Conservation (phyloP, 23 tunicate species). For the Halocynthia roretzi region DNA sequence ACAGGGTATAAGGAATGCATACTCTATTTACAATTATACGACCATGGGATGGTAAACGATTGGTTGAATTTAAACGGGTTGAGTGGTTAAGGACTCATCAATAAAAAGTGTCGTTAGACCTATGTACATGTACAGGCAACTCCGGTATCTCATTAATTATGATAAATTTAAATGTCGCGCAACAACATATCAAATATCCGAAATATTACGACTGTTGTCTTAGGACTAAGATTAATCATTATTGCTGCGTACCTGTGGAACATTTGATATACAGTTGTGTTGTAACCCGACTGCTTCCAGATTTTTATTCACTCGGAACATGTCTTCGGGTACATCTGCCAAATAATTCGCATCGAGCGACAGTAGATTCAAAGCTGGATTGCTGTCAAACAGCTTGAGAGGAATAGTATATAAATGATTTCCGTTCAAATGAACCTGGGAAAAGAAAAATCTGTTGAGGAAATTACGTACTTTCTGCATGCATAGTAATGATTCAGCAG, state of each 20-base stretch:
- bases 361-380: constrained; percentile 7
- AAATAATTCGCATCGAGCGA: constrained; percentile 15
- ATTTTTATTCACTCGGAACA: constrained; percentile 2
- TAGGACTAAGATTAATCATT: not conserved
- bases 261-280: constrained; percentile 15
- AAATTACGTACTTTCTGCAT: no score
- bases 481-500: no score
- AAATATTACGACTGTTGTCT: no score
- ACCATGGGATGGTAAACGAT: no score
- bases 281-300: constrained; percentile 22
- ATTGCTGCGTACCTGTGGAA: constrained; percentile 5
- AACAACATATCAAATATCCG: no score
- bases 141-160: no score
- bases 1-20: no score
- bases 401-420: not conserved
- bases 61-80: no score
- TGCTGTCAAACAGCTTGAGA: constrained; percentile 4
- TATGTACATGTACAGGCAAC: no score
- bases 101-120: no score
- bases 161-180: not conserved
- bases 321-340: constrained; percentile 10
- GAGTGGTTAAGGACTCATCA: no score
- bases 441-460: not conserved
- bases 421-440: constrained; percentile 24
- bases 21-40: no score